phyloP scores from a whole-genome alignment of 2,888 invertebrate species.

The Tinea pellionella region DNA sequence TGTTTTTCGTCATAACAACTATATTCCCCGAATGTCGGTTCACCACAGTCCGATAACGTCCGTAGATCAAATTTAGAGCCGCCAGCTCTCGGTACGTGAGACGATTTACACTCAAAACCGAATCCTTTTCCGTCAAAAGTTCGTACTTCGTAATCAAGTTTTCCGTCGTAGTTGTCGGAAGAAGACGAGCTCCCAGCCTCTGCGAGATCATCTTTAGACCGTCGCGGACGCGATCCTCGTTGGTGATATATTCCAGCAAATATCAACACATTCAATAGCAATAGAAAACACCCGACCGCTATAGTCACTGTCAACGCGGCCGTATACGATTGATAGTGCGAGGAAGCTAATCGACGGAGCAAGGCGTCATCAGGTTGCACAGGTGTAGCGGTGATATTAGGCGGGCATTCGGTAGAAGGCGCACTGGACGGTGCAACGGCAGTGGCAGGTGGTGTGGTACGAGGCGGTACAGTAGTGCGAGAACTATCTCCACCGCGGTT shows the following conservation, averaged over 20 bases:
- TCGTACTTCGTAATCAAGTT: conserved; percentile 63
- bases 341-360: conserved; percentile 80
- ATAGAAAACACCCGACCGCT: conserved; percentile 85
- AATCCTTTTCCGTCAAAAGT: conserved; percentile 66
- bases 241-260: conserved; percentile 92
- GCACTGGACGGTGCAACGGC: conserved; percentile 45
- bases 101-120: conserved; percentile 69
- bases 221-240: conserved; percentile 77
- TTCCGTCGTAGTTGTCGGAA: conserved; percentile 72
- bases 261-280: conserved; percentile 84
- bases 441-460: conserved; percentile 53
- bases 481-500: conserved; percentile 33
- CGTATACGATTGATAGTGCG: conserved; percentile 89
- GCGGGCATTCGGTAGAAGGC: conserved; percentile 80
- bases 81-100: conserved; percentile 58
- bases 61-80: conserved; percentile 60
- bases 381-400: conserved; percentile 63
- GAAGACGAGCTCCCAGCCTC: conserved; percentile 79
- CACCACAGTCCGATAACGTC: conserved; percentile 64
- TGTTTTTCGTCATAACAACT: conserved; percentile 75
- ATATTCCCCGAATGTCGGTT: conserved; percentile 72
- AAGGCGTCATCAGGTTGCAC: conserved; percentile 75
- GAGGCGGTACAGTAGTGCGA: conserved; percentile 45
- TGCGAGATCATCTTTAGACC: conserved; percentile 81
- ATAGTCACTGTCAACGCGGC: conserved; percentile 90